phyloP scores from a whole-genome alignment of 2,797 vertebrate species.

The Siniperca undulata region DNA sequence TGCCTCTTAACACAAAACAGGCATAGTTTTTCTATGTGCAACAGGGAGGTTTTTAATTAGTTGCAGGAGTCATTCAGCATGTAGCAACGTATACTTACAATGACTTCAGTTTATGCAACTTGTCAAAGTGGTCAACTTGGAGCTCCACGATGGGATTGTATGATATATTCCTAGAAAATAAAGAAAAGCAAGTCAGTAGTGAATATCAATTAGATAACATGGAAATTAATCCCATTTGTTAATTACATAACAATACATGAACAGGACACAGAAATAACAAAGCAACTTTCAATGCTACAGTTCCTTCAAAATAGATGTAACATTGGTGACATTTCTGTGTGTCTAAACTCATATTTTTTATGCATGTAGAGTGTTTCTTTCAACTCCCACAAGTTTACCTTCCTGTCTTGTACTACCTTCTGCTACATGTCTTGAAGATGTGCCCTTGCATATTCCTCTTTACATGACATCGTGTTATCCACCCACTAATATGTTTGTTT shows the following conservation, averaged over 20 bases:
- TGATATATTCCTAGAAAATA: slow-evolving; percentile 91
- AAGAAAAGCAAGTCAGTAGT: background rate
- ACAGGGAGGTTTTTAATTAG: background rate
- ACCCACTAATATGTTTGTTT: background rate
- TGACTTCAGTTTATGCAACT: slow-evolving; percentile 92
- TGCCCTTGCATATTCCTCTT: slow-evolving; percentile 13
- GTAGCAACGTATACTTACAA: slow-evolving; percentile 88
- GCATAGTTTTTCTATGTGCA: background rate
- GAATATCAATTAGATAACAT: background rate
- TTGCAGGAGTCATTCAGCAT: background rate
- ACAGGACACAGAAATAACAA: background rate
- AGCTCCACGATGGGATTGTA: slow-evolving; percentile 94
- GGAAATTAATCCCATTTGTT: background rate
- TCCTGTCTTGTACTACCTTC: background rate
- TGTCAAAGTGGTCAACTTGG: slow-evolving; percentile 92
- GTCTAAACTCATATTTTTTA: background rate
- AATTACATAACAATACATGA: background rate
- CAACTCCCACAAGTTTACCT: slow-evolving; percentile 6
- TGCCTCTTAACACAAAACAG: background rate
- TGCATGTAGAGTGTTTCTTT: background rate
- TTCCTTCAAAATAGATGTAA: background rate
- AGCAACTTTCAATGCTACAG: background rate
- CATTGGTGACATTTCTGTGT: slow-evolving; percentile 5
- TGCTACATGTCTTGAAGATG: slow-evolving; percentile 8
- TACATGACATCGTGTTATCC: slow-evolving; percentile 13